Conservation (phyloP, 2,888 invertebrate genomes). For the Phyllotreta cruciferae region DNA sequence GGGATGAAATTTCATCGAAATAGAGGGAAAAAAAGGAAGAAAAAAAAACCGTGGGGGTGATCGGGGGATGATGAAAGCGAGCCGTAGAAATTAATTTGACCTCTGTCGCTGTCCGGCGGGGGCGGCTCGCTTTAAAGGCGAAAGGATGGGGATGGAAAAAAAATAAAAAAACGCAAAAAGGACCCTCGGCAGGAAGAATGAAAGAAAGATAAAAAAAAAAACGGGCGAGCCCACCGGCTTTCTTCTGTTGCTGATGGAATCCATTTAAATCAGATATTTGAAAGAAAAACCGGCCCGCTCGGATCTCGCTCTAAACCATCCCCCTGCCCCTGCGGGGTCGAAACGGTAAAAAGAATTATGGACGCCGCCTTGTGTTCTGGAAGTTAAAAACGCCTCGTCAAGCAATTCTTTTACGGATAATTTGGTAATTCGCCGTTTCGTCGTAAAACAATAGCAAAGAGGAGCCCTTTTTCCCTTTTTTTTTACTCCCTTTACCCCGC, state of each 20-base stretch:
- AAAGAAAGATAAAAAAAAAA: conserved; percentile 11
- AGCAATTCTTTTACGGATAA: conserved; percentile 31
- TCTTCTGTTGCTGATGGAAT: conserved; percentile 33
- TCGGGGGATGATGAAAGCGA: conserved; percentile 19
- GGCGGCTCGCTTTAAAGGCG: conserved; percentile 10
- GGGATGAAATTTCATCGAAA: too few species aligned
- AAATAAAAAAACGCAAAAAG: not conserved
- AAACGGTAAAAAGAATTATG: conserved; percentile 20
- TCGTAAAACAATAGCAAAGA: conserved; percentile 7
- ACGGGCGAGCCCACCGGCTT: conserved; percentile 21
- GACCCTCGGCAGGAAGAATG: conserved; percentile 7
- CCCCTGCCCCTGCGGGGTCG: conserved; percentile 4
- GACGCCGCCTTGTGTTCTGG: conserved; percentile 31
- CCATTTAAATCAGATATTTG: conserved; percentile 36
- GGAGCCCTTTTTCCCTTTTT: conserved; percentile 2
- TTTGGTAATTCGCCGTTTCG: conserved; percentile 22
- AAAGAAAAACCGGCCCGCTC: conserved; percentile 29
- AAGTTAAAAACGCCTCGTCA: conserved; percentile 33
- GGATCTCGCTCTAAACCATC: conserved; percentile 14
- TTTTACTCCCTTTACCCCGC: too few species aligned
- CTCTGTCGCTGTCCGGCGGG: conserved; percentile 14
- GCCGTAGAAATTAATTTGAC: conserved; percentile 24
- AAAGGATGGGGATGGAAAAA: too few species aligned
- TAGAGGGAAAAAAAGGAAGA: too few species aligned
- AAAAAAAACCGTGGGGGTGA: too few species aligned